Conservation (phyloP, 2,797 vertebrate genomes). For the Huso huso region DNA sequence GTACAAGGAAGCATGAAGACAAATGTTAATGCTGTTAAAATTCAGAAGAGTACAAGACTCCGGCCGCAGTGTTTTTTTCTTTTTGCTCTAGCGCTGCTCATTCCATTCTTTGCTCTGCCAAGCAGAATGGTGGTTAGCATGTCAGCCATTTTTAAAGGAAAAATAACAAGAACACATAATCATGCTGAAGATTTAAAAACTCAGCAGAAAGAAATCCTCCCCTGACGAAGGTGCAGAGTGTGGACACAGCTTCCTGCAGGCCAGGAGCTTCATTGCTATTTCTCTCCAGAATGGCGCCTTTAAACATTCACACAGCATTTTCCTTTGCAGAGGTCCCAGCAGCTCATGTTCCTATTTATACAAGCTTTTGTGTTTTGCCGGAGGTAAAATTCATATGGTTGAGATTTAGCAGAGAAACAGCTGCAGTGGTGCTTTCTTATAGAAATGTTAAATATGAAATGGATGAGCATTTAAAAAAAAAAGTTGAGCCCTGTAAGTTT, state of each 20-base stretch:
- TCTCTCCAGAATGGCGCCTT: not conserved
- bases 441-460: too few relatives aligned
- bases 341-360: not conserved
- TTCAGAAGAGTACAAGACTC: too few relatives aligned
- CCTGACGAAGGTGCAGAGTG: not conserved
- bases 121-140: conserved; percentile 28
- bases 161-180: conserved; percentile 25
- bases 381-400: not conserved
- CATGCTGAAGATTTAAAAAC: conserved; percentile 9
- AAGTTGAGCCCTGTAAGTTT: too few relatives aligned
- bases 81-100: conserved; percentile 28
- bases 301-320: not conserved
- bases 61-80: not conserved
- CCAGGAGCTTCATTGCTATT: not conserved
- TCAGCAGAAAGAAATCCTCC: conserved; percentile 3
- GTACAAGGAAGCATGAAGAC: too few relatives aligned
- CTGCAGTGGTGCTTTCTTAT: not conserved
- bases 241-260: not conserved
- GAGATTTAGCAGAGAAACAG: not conserved
- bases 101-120: conserved; percentile 16
- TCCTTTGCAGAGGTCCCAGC: not conserved
- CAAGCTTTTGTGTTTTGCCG: conserved; percentile 1
- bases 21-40: too few relatives aligned
- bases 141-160: conserved; percentile 36
- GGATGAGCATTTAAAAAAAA: too few relatives aligned